Conservation (phyloP, 2,113 vertebrate species). For the Vulpes lagopus region DNA sequence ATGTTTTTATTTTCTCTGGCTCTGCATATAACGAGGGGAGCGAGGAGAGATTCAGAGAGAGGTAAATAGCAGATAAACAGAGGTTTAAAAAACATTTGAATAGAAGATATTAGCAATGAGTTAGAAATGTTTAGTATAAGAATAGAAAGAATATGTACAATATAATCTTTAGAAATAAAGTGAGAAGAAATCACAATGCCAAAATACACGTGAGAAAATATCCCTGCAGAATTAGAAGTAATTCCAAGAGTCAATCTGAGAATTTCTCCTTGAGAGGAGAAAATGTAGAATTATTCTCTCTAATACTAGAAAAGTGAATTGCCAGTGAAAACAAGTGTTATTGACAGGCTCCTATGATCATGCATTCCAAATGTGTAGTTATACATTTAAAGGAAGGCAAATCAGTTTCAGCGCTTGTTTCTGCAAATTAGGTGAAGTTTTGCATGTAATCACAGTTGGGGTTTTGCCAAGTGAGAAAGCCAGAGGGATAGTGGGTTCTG, state of each 20-base stretch:
- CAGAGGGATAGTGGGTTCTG: background rate
- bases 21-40: too few species aligned
- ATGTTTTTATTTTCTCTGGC: background rate
- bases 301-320: background rate
- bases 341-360: background rate
- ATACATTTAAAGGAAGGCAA: background rate
- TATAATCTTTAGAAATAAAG: background rate
- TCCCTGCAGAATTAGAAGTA: background rate
- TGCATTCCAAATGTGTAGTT: background rate
- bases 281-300: background rate
- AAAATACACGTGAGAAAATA: background rate
- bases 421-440: background rate
- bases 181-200: background rate
- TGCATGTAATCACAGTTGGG: background rate
- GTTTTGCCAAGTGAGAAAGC: background rate
- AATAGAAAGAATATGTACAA: background rate
- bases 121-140: background rate
- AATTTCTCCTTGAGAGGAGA: background rate
- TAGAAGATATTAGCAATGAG: background rate
- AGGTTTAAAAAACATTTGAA: background rate
- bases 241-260: background rate
- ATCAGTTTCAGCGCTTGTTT: background rate
- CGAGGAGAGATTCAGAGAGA: background rate
- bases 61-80: background rate
- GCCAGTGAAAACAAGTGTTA: background rate